Evolutionary conservation across 2,888 invertebrate genomes (phyloP).

Genomic region (Blomia tropicalis): DNA sequence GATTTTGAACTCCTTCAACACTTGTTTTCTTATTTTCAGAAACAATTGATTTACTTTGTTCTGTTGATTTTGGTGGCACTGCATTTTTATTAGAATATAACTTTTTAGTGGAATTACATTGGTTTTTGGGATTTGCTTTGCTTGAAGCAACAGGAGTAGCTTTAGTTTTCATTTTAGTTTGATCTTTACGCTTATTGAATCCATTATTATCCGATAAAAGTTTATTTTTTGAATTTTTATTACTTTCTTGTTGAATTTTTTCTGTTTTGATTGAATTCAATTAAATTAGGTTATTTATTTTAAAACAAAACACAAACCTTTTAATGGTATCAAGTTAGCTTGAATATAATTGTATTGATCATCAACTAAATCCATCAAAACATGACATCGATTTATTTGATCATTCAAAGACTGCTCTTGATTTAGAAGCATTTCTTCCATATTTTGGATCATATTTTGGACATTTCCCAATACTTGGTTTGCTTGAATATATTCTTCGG

Average conservation of each 20-base stretch:
- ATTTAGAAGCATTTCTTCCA: background rate
- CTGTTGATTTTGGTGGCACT: background rate
- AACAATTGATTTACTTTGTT: too few relatives aligned
- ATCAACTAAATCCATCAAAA: background rate
- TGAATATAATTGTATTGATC: constrained; percentile 19
- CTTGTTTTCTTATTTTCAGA: background rate
- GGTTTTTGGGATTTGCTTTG: too few relatives aligned
- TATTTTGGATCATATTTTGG: constrained; percentile 20
- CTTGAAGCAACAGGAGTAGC: too few relatives aligned
- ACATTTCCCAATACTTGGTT: constrained; percentile 16
- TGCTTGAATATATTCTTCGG: constrained; percentile 13
- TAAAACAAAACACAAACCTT: background rate
- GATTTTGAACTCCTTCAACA: background rate
- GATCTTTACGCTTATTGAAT: background rate
- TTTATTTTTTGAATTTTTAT: background rate
- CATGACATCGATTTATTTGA: constrained; percentile 5
- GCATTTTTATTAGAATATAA: too few relatives aligned
- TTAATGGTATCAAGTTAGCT: constrained; percentile 16
- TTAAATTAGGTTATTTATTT: background rate
- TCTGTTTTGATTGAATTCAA: background rate
- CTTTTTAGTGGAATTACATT: background rate
- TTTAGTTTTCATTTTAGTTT: background rate
- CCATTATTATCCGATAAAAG: background rate
- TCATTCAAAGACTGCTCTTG: constrained; percentile 9
- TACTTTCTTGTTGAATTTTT: background rate